Evolutionary conservation across 2,888 invertebrate genomes (phyloP).

Genomic region (Epirrhoe alternata): DNA sequence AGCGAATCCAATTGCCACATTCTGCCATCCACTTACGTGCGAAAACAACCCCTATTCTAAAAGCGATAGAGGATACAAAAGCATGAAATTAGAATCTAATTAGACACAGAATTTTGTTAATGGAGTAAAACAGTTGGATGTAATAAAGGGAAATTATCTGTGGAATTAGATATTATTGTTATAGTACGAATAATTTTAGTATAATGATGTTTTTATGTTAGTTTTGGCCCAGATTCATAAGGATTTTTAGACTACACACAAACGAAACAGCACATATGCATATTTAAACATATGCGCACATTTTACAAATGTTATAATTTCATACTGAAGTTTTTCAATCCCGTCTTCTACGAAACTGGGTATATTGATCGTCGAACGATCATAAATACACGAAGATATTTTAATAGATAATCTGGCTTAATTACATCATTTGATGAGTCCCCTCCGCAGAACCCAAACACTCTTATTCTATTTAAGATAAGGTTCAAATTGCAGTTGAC

Average conservation of each 20-base stretch:
- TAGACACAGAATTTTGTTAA: conserved; percentile 61
- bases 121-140: conserved; percentile 63
- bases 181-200: conserved; percentile 9
- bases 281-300: too few species aligned
- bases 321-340: background rate
- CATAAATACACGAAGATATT: conserved; percentile 38
- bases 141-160: conserved; percentile 59
- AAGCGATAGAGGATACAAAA: conserved; percentile 36
- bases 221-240: background rate
- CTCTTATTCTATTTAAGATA: conserved; percentile 16
- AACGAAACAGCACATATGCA: background rate
- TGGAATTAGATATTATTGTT: conserved; percentile 30
- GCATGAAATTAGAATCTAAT: conserved; percentile 52
- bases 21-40: conserved; percentile 34
- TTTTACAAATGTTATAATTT: too few species aligned
- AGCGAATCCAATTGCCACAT: conserved; percentile 59
- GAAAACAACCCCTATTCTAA: conserved; percentile 45
- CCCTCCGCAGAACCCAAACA: background rate
- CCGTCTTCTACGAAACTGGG: background rate
- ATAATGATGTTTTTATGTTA: conserved; percentile 10
- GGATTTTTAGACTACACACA: background rate
- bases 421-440: conserved; percentile 40
- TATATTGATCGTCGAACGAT: conserved; percentile 32
- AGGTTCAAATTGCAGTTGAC: conserved; percentile 23
- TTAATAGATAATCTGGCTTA: conserved; percentile 40